These are phyloP conservation scores for Drosophila yooni DNA, from an alignment of 2,888 invertebrate species.

Conservation along the genomic window DNA sequence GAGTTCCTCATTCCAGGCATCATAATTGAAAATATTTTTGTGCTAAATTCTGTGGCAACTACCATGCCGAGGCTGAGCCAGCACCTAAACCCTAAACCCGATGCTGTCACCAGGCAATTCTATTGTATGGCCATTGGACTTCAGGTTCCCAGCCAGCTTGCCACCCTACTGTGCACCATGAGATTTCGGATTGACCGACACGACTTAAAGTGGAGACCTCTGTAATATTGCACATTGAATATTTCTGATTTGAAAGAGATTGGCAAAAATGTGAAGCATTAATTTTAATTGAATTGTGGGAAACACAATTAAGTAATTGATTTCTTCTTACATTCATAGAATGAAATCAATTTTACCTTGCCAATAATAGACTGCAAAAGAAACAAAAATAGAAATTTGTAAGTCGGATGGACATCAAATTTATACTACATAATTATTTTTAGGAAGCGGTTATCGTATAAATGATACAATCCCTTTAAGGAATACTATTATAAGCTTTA, in stretches of 20 bases:
- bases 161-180: constrained; percentile 9
- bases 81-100: constrained; percentile 24
- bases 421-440: not conserved
- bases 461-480: not conserved
- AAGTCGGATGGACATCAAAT: not conserved
- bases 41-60: constrained; percentile 65
- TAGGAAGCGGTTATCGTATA: not conserved
- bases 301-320: constrained; percentile 3
- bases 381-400: not conserved
- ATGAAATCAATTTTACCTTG: not conserved
- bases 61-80: constrained; percentile 18
- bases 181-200: constrained; percentile 13
- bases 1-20: constrained; percentile 70
- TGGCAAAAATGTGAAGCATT: constrained; percentile 10
- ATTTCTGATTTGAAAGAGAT: constrained; percentile 28
- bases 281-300: constrained; percentile 2
- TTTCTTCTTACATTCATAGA: not conserved
- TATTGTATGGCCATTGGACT: constrained; percentile 61
- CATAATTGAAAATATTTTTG: constrained; percentile 80
- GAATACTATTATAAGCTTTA: not conserved
- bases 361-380: not conserved
- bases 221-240: constrained; percentile 15
- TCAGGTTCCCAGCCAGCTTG: constrained; percentile 16
- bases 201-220: constrained; percentile 1
- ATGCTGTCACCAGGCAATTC: constrained; percentile 63